phyloP scores from a whole-genome alignment of 1,140 invertebrate species.

The Trypoxylus dichotomus region DNA sequence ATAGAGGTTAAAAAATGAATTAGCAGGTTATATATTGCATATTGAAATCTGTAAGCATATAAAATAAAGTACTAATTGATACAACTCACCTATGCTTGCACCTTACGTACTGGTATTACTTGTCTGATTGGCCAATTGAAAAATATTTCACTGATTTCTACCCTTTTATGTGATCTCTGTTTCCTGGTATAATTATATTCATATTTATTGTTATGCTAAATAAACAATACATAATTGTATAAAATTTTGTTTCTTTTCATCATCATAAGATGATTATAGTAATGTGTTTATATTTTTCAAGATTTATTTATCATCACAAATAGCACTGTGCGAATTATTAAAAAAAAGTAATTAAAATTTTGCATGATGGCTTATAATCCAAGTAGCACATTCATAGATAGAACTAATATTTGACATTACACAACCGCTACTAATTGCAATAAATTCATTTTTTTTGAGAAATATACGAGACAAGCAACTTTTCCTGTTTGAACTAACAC shows the following conservation, averaged over 20 bases:
- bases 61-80: slow-evolving; percentile 8
- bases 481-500: slow-evolving; percentile 21
- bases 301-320: neutral
- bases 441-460: neutral
- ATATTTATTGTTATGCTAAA: neutral
- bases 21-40: neutral
- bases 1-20: neutral
- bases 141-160: slow-evolving; percentile 29
- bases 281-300: slow-evolving; percentile 4
- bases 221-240: neutral
- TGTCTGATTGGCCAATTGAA: slow-evolving; percentile 45
- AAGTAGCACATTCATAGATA: slow-evolving; percentile 4
- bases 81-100: slow-evolving; percentile 35
- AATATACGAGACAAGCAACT: neutral
- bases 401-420: slow-evolving; percentile 6
- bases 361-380: slow-evolving; percentile 10
- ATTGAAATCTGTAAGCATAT: neutral
- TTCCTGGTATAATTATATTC: neutral
- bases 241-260: neutral
- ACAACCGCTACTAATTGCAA: slow-evolving; percentile 21
- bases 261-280: neutral
- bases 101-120: slow-evolving; percentile 40
- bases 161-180: neutral
- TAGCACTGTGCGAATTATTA: slow-evolving; percentile 12
- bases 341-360: neutral